These are phyloP conservation scores for Apaloderma vittatum DNA, from an alignment of 2,113 vertebrate genomes.

Conservation along the genomic window DNA sequence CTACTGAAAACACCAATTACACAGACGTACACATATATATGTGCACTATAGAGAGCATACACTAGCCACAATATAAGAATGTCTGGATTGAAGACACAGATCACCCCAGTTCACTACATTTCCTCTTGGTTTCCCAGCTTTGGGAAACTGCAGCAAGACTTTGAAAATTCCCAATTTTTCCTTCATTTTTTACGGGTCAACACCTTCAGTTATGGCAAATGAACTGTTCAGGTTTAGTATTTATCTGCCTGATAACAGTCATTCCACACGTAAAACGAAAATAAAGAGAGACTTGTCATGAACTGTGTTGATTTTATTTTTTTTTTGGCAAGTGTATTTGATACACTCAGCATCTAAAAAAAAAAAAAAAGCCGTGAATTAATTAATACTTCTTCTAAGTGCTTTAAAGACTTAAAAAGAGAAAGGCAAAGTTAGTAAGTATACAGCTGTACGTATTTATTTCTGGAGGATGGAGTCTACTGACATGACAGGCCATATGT, in stretches of 20 bases:
- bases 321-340: neutral
- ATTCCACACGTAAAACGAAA: slow-evolving; percentile 19
- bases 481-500: neutral
- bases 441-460: neutral
- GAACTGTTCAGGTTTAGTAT: neutral
- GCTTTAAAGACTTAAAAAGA: neutral
- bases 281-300: neutral
- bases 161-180: neutral
- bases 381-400: neutral
- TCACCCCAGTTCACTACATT: neutral
- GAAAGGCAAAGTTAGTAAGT: neutral
- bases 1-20: neutral
- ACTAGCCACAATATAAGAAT: neutral
- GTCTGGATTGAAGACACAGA: neutral
- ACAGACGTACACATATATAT: neutral
- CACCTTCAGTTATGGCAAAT: neutral
- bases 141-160: neutral
- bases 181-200: neutral
- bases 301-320: neutral
- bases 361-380: neutral
- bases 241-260: neutral
- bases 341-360: neutral
- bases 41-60: neutral
- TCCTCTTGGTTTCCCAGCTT: neutral
- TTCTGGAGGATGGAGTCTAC: neutral